Conservation (phyloP, 2,797 vertebrate species). For the Malacoctenus gilli region DNA sequence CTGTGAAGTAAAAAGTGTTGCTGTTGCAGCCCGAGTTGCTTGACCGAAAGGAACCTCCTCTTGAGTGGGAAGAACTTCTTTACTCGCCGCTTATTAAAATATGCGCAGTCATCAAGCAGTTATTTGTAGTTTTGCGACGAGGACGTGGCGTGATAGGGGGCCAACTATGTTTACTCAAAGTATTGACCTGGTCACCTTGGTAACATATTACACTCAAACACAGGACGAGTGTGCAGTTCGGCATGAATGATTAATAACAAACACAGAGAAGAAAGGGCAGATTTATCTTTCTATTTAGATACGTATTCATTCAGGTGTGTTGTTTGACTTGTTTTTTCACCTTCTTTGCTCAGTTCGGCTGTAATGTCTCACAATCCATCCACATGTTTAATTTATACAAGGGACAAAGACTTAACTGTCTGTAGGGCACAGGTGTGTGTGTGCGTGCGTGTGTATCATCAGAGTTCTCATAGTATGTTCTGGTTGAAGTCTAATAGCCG, state of each 20-base stretch:
- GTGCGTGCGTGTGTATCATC: too few species aligned
- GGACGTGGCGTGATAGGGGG: not conserved
- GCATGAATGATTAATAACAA: constrained; percentile 67
- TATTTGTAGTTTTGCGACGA: too few species aligned
- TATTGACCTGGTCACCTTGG: constrained; percentile 37
- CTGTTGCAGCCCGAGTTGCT: too few species aligned
- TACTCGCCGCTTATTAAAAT: too few species aligned
- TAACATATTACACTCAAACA: constrained; percentile 29
- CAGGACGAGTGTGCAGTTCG: constrained; percentile 37
- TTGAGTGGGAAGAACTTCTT: too few species aligned
- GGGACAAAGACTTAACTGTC: constrained; percentile 38
- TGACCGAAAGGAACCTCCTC: too few species aligned
- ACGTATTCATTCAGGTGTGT: constrained; percentile 21
- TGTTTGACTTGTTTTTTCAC: constrained; percentile 21
- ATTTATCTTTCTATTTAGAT: too few species aligned
- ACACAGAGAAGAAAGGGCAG: constrained; percentile 27
- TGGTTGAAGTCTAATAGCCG: too few species aligned
- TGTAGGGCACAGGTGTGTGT: too few species aligned
- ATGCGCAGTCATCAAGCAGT: too few species aligned
- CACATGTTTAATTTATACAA: constrained; percentile 21
- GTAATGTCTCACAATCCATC: constrained; percentile 6
- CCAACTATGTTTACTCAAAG: constrained; percentile 9
- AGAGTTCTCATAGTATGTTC: too few species aligned
- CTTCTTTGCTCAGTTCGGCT: constrained; percentile 18
- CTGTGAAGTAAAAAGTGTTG: too few species aligned